A percentile compares a stretch with the other conserved stretches of the same genome.
phyloP scores from a whole-genome alignment of 2,113 vertebrate species.

The Rousettus leschenaultii region DNA sequence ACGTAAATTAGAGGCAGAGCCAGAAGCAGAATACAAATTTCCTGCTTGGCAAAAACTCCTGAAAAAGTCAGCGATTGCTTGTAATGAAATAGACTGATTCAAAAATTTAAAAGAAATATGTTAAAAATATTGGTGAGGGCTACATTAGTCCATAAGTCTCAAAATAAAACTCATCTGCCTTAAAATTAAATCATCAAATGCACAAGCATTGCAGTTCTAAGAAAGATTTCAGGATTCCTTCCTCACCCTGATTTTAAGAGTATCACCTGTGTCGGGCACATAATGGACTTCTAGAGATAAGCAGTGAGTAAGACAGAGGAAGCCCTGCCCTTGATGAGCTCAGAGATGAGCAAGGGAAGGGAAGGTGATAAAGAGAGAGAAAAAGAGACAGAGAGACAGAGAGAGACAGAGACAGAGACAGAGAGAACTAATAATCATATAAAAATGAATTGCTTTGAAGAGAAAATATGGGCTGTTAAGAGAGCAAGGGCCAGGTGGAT shows the following conservation, averaged over 20 bases:
- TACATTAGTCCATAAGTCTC: background rate
- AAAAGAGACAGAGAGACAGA: rapidly evolving
- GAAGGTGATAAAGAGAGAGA: background rate
- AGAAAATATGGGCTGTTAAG: background rate
- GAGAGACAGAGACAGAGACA: background rate
- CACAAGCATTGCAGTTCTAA: background rate
- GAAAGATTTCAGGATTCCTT: background rate
- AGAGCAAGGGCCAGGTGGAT: background rate
- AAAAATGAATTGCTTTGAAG: background rate
- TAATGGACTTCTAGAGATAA: background rate
- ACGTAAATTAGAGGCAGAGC: background rate
- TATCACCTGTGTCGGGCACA: background rate
- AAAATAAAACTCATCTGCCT: background rate
- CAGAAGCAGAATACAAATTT: background rate
- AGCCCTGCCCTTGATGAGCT: background rate
- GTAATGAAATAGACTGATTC: background rate
- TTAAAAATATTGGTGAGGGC: background rate
- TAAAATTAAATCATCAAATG: background rate
- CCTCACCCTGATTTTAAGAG: background rate
- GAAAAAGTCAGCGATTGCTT: background rate
- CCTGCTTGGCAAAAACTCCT: background rate
- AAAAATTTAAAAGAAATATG: background rate
- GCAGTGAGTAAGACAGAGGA: background rate
- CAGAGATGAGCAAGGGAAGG: background rate
- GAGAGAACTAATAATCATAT: background rate